Conservation (phyloP, 2,888 invertebrate species). For the Leistus spinibarbis region DNA sequence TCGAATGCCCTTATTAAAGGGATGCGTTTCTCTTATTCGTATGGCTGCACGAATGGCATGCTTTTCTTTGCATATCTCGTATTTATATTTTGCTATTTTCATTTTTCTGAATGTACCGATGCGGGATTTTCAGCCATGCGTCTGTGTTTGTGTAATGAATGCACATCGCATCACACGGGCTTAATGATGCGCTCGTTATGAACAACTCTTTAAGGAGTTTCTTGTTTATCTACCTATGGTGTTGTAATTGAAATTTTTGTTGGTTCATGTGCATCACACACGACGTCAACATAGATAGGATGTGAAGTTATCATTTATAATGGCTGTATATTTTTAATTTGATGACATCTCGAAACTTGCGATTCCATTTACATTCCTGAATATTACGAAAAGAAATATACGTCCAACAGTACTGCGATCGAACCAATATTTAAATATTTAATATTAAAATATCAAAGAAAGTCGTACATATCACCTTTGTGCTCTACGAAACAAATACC, state of each 20-base stretch:
- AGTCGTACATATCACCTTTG: too few relatives aligned
- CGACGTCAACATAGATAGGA: background rate
- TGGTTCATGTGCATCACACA: background rate
- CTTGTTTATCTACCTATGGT: background rate
- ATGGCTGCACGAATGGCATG: background rate
- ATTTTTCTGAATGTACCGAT: constrained; percentile 16
- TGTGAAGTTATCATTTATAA: background rate
- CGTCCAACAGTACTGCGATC: too few relatives aligned
- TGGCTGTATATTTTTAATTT: too few relatives aligned
- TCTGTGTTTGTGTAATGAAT: constrained; percentile 18
- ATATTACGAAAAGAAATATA: too few relatives aligned
- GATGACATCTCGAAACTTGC: too few relatives aligned
- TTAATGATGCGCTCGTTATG: constrained; percentile 32
- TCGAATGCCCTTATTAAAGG: constrained; percentile 10
- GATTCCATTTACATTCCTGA: too few relatives aligned
- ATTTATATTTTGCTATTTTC: constrained; percentile 5
- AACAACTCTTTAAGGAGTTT: constrained; percentile 9
- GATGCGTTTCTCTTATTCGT: background rate
- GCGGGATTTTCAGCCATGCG: constrained; percentile 11
- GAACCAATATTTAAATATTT: too few relatives aligned
- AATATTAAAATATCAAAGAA: too few relatives aligned
- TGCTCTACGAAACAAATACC: too few relatives aligned
- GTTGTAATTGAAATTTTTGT: background rate
- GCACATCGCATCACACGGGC: constrained; percentile 14
- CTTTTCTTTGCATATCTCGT: background rate